Base-by-base conservation (phyloP, 1,140 invertebrate species). In the Acromyrmex echinatior region DNA sequence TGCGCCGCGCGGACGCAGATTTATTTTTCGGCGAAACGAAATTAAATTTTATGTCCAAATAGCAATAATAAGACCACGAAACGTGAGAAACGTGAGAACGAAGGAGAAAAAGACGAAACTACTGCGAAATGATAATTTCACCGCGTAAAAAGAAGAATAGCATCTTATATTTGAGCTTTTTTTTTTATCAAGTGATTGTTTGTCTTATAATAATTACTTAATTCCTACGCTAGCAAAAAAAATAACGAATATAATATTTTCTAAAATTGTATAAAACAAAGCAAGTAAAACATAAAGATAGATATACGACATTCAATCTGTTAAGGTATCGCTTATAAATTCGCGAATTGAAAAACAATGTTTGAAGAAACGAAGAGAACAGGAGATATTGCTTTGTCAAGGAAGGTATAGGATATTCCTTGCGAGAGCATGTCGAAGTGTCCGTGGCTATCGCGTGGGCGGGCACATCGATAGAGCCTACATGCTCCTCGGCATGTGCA, bases 31-130 rank as follows among this genome's bases (percentile, higher is more conserved):
- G 73, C 89, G 79, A 91, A 92, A 84, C 58, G 88, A 92, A 92
- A 93, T 93, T 91, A 92, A 92, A 90, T 92, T 92, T 93, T 92
- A 93, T 87, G 87, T 91, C 86, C 88, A 80, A 45, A 70, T 39
- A 80, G 81, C 63, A 65, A 80, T 91, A 91, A 92, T 88, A 85
- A 91, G 86, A 63, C 65, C 86, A 80, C 56, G 21, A 21, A 21
- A 21, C 21, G 21, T 71, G 90, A 84, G 90, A 89, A 88, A 77
- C 90, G 77, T 79, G 86, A 65, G 65, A 82, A 91, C 86, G 63
- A 45, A 79, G 76, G 68, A 14, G 45, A 65, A 31, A 74, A 5
- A 51, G 28, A 78, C 9, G 18, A 91, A 91, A 91, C 79, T 81
- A 91, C 88, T 62, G 80, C 66, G 88, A 82, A 81, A 86, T 85